Percentiles rank a stretch among this genome's conserved stretches.
Evolutionary conservation across 1,140 invertebrate genomes (phyloP).

Genomic region (Sycophila sp.): DNA sequence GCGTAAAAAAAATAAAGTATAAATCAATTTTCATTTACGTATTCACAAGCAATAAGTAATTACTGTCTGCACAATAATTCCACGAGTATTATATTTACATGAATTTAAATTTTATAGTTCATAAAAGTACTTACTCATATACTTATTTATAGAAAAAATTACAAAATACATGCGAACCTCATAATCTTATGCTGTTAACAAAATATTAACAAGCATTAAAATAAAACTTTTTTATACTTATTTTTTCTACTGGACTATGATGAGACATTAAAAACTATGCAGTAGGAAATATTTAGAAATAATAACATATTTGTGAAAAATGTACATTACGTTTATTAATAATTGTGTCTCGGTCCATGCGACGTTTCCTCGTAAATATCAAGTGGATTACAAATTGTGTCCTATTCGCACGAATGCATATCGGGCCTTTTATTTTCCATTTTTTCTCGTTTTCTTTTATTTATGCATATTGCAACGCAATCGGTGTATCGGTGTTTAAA

Average conservation of each 20-base stretch:
- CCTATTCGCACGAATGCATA: conserved; percentile 17
- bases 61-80: too few relatives aligned
- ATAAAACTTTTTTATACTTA: background rate
- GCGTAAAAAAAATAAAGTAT: too few relatives aligned
- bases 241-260: background rate
- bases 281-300: background rate
- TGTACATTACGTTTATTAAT: conserved; percentile 63
- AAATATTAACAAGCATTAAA: background rate
- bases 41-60: too few relatives aligned
- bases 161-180: too few relatives aligned
- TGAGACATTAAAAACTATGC: background rate
- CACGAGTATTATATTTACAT: too few relatives aligned
- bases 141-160: too few relatives aligned
- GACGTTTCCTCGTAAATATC: conserved; percentile 56
- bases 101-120: too few relatives aligned
- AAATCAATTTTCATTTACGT: too few relatives aligned
- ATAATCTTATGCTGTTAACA: background rate
- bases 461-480: conserved; percentile 26
- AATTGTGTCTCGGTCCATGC: conserved; percentile 54
- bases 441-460: conserved; percentile 32
- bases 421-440: conserved; percentile 17
- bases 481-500: conserved; percentile 38
- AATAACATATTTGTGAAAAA: conserved; percentile 48
- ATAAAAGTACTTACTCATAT: background rate
- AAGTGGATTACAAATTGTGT: conserved; percentile 56